phyloP scores from a whole-genome alignment of 2,888 invertebrate genomes.

The Anorthoa munda region DNA sequence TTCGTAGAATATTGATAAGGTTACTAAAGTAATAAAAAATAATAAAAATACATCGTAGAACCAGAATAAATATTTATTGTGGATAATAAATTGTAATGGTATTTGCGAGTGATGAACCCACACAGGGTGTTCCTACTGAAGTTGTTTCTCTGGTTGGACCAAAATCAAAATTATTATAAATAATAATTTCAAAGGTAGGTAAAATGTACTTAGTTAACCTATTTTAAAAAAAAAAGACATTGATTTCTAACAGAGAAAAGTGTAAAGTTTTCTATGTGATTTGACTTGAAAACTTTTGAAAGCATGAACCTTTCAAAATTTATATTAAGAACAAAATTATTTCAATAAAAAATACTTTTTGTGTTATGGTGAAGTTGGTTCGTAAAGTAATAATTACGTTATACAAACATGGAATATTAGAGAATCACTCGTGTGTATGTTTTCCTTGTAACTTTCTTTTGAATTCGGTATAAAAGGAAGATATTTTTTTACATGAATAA shows the following conservation, averaged over 20 bases:
- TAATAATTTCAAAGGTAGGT: too few relatives aligned
- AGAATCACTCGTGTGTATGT: slow-evolving; percentile 5
- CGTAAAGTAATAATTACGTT: slow-evolving; percentile 4
- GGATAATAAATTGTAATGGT: slow-evolving; percentile 3
- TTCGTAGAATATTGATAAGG: slow-evolving; percentile 28
- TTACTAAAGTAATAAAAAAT: slow-evolving; percentile 1
- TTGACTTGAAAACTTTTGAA: slow-evolving; percentile 11
- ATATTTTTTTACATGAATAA: slow-evolving; percentile 33
- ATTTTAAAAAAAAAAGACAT: neutral
- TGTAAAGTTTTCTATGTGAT: neutral
- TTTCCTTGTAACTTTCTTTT: neutral
- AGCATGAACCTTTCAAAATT: slow-evolving; percentile 19
- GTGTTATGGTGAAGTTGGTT: slow-evolving; percentile 11
- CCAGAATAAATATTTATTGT: slow-evolving; percentile 19
- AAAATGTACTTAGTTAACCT: neutral
- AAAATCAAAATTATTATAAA: slow-evolving; percentile 1
- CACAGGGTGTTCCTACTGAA: neutral
- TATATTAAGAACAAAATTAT: slow-evolving; percentile 23
- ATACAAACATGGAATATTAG: slow-evolving; percentile 8
- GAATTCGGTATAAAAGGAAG: slow-evolving; percentile 10
- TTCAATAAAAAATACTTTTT: slow-evolving; percentile 21
- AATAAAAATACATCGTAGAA: slow-evolving; percentile 9
- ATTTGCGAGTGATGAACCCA: neutral
- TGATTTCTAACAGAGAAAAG: neutral
- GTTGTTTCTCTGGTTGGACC: neutral